Evolutionary conservation across 1,140 invertebrate genomes (phyloP).

Genomic region (Drosophila sturtevanti): DNA sequence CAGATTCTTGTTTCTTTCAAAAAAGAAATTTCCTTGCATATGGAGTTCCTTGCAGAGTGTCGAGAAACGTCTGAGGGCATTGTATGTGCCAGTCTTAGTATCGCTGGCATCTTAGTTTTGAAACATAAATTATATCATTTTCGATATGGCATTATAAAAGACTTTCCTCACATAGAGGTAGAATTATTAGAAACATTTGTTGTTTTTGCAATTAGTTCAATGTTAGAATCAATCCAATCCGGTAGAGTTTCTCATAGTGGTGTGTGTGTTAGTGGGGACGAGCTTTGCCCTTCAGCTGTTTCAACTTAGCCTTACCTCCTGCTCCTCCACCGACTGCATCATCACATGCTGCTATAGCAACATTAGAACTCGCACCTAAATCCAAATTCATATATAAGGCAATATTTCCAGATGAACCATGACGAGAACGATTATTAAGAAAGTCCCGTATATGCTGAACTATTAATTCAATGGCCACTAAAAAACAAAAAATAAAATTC

Average conservation of each 20-base stretch:
- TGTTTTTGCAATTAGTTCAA: conserved; percentile 10
- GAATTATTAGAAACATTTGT: conserved; percentile 25
- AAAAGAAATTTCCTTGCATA: conserved; percentile 76
- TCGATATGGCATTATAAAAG: conserved; percentile 29
- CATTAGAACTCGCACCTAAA: conserved; percentile 25
- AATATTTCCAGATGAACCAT: conserved; percentile 70
- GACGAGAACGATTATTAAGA: conserved; percentile 84
- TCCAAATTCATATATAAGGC: conserved; percentile 70
- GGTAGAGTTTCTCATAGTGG: not conserved
- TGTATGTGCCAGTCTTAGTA: conserved; percentile 50
- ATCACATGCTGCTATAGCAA: not conserved
- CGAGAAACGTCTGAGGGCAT: conserved; percentile 76
- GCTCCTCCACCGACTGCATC: conserved; percentile 13
- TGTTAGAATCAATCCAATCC: conserved; percentile 39
- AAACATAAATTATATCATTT: conserved; percentile 57
- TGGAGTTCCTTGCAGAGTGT: conserved; percentile 80
- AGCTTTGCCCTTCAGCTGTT: conserved; percentile 42
- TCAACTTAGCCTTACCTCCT: conserved; percentile 61
- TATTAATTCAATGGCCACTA: conserved; percentile 97
- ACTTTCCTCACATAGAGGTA: conserved; percentile 41
- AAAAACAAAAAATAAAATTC: conserved; percentile 66
- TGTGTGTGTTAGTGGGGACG: conserved; percentile 63
- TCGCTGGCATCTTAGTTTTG: conserved; percentile 51
- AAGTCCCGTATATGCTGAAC: conserved; percentile 96
- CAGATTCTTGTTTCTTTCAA: conserved; percentile 76